A percentile compares a stretch with the other conserved stretches of the same genome.
phyloP scores from a whole-genome alignment of 2,797 vertebrate genomes.

The Neosilurus mollespiculum region DNA sequence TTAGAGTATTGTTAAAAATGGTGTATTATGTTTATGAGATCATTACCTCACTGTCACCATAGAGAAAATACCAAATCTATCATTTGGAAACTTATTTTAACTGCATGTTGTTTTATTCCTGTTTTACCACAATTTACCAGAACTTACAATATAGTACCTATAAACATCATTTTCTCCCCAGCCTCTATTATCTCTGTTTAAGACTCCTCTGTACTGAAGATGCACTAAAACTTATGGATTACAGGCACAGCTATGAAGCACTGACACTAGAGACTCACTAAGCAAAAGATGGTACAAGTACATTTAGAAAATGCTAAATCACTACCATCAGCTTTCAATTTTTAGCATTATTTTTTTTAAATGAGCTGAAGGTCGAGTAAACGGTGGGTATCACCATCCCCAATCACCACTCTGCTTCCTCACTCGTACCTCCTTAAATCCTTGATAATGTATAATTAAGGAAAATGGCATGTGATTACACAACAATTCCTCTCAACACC shows the following conservation, averaged over 20 bases:
- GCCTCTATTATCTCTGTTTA: neutral
- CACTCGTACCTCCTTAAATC: neutral
- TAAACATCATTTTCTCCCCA: neutral
- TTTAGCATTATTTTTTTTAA: neutral
- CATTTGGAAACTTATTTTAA: neutral
- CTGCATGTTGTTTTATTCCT: neutral
- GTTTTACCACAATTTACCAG: neutral
- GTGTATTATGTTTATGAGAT: neutral
- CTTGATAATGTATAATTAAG: slow-evolving; percentile 54
- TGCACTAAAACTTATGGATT: neutral
- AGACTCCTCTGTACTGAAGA: neutral
- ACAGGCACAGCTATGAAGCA: neutral
- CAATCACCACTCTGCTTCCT: slow-evolving; percentile 1
- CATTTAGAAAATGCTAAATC: neutral
- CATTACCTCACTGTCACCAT: neutral
- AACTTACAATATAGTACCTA: neutral
- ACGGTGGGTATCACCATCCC: neutral
- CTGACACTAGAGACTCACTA: neutral
- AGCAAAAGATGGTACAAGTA: neutral
- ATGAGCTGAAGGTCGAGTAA: neutral
- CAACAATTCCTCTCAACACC: slow-evolving; percentile 55
- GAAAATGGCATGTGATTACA: slow-evolving; percentile 47
- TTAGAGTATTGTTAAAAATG: neutral
- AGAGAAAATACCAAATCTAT: neutral
- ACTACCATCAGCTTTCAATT: neutral